Base-by-base conservation (phyloP, 2,888 invertebrate genomes). In the Plagiodera versicolora region DNA sequence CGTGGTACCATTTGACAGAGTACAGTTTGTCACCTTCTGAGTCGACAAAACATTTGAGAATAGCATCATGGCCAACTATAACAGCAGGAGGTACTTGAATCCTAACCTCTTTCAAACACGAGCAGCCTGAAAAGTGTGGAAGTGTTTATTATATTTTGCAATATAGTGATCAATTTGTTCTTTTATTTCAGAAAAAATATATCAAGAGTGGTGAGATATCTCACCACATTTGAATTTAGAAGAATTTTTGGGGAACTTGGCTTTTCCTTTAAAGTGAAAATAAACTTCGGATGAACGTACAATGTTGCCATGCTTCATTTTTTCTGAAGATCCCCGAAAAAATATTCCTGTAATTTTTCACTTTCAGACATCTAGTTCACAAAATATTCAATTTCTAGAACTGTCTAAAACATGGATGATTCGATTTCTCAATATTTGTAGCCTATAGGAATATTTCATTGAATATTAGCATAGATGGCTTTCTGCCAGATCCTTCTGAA, bases 1-100 rank as follows among this genome's bases (percentile, higher is more conserved):
- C 86, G 49, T 85, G 82, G 76, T 88, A 88, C 89, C 89, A 89
- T 78, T 89, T 89, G 65, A 89, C 86, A 44, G 87, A 83, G 77
- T 89, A 89, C 45, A 89, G 78, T 45, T 83, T 83, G 68, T 89
- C 89, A 17, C 85, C 83, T 70, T 88, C 88, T 67, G 88, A 78
- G 75, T 88, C 87, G 77, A 86, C 88, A 61, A 82, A 80, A 72
- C 89, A 88, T 71, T 83, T 83, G 69, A 90, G 82, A 63, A 83
- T 81, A 10, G 87, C 88, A 69, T 83, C 83, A 50, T 86, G 83
- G 8, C 88, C 88, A 39, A 86, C 82, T 64, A 85, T 82, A 18
- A 86, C 88, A 0, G 89, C 87, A 54, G 85, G 82, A 10, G 90
- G 90, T 4, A 89, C 85, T 64, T 83, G 80, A 62, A 89, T 84